A percentile compares a stretch with the other conserved stretches of the same genome.
Evolutionary conservation across 2,888 invertebrate genomes (phyloP).

Genomic region (Harpalus rufipes): DNA sequence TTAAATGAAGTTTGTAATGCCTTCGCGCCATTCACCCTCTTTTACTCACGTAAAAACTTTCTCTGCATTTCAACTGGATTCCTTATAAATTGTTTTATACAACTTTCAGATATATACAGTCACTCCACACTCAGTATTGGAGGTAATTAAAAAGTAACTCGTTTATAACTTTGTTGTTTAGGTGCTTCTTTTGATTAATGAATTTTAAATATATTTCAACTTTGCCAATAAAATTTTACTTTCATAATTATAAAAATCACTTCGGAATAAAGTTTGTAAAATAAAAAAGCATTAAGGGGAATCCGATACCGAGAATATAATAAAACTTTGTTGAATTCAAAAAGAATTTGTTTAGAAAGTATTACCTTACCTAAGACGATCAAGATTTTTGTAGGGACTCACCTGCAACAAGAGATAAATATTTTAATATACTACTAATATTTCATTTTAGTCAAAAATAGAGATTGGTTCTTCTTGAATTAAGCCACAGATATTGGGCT

Average conservation of each 20-base stretch:
- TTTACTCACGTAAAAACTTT: conserved; percentile 21
- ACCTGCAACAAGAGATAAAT: not conserved
- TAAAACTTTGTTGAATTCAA: no score
- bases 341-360: no score
- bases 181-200: not conserved
- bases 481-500: no score
- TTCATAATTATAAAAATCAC: no score
- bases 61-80: conserved; percentile 12
- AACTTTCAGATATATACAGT: conserved; percentile 16
- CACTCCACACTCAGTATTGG: not conserved
- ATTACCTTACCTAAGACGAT: no score
- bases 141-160: conserved; percentile 1
- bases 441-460: no score
- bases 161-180: not conserved
- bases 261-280: no score
- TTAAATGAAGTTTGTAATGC: conserved; percentile 34
- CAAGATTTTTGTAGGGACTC: not conserved
- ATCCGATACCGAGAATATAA: no score
- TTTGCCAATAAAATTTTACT: not conserved
- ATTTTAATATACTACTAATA: not conserved
- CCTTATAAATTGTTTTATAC: conserved; percentile 32
- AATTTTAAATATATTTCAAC: not conserved
- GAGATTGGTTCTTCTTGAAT: no score
- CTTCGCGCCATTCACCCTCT: not conserved
- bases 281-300: no score